A percentile compares a stretch with the other conserved stretches of the same genome.
Evolutionary conservation across 2,888 invertebrate species (phyloP).

Genomic region (Ophraella communa): DNA sequence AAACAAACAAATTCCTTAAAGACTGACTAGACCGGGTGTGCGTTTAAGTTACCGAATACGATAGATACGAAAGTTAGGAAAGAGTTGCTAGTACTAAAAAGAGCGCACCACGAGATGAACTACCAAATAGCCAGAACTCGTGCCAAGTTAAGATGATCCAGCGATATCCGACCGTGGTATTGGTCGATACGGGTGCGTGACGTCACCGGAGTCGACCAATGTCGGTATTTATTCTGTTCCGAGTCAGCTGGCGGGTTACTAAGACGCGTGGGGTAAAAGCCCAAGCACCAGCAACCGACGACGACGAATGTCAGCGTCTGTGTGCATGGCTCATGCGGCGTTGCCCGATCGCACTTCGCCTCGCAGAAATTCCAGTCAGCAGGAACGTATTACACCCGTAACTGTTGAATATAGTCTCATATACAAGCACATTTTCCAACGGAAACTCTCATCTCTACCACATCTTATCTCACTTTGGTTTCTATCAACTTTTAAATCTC

Average conservation of each 20-base stretch:
- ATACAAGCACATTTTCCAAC: not conserved
- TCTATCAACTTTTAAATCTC: too few species aligned
- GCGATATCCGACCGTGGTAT: constrained; percentile 58
- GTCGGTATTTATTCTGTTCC: constrained; percentile 56
- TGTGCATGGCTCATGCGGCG: constrained; percentile 13
- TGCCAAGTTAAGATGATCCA: constrained; percentile 59
- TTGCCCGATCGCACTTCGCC: constrained; percentile 7
- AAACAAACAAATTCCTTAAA: constrained; percentile 2
- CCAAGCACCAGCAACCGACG: constrained; percentile 17
- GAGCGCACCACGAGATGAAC: constrained; percentile 56
- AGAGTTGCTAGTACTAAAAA: constrained; percentile 31
- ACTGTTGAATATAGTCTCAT: not conserved
- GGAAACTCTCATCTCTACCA: too few species aligned
- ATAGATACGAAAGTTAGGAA: constrained; percentile 4
- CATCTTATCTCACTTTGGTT: too few species aligned
- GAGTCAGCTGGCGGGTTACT: constrained; percentile 57
- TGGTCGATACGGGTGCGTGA: constrained; percentile 57
- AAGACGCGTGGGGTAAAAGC: constrained; percentile 54
- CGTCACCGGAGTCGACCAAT: constrained; percentile 57
- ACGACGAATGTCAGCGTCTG: constrained; percentile 23
- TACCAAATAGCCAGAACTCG: constrained; percentile 54
- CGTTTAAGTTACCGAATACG: constrained; percentile 2
- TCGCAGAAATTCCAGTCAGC: constrained; percentile 4
- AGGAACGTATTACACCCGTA: constrained; percentile 7
- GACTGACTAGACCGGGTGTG: constrained; percentile 16